Base-by-base conservation (phyloP, 2,113 vertebrate species). In the rabbit (Oryctolagus cuniculus) region DNA sequence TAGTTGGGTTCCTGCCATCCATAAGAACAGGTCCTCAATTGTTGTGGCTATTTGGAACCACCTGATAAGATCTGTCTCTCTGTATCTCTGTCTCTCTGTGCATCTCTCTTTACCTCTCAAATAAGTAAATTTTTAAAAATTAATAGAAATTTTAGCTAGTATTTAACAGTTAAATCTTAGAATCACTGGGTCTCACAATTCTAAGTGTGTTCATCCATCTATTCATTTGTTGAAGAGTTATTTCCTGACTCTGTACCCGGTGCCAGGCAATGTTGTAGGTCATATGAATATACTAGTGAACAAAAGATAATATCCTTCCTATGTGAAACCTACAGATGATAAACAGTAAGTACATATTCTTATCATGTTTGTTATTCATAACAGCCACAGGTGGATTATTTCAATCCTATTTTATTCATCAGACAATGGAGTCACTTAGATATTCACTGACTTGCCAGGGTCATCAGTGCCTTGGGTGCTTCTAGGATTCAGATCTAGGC, bases 91-190 rank as follows among this genome's bases (percentile, higher is more conserved):
- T 58, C 17, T 58, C 55, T 58, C 19, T 58, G 15, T 58, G 19
- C 55, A 6, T 44, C 7, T 44, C 44, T 44, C 44, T 44, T 44
- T 44, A 44, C 44, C 44, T 44, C 19, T 58, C 55, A 58, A 19
- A 58, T 58, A 58, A 58, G 55, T 58, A 58, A 58, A 44, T 44
- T 58, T 15, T 58, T 16, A 58, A 58, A 58, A 58, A 58, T 44
- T 44, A 44, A 44, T 44, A 44, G 63, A 89, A 89, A 67, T 91
- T 63, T 44, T 11, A 49, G 44, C 19, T 94, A 61, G 17, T 83
- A 73, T 51, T 83, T 93, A 80, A 27, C 67, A 63, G 55, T 77
- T 95, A 22, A 73, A 25, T 49, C n/a, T 64, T 72, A 61, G n/a
- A 92, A 73, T 70, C 55, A 22, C 17, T 75, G 49, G 24, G 49